Evolutionary conservation across 1,140 invertebrate species (phyloP).

Genomic region (Solenopsis fugax): DNA sequence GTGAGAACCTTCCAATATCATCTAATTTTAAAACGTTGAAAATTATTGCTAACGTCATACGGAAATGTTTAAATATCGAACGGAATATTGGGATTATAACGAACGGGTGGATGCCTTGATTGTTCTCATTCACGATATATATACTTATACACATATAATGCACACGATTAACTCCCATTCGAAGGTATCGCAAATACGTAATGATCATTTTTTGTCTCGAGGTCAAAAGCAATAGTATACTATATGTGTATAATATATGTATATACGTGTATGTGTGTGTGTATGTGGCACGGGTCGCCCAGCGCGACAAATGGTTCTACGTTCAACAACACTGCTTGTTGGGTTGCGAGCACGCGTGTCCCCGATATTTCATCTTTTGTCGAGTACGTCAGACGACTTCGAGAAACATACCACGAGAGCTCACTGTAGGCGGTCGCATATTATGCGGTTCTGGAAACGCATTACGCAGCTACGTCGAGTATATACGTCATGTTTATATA

Average conservation of each 20-base stretch:
- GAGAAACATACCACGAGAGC: slow-evolving; percentile 51
- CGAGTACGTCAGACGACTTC: slow-evolving; percentile 43
- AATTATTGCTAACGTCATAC: background rate
- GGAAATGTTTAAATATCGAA: background rate
- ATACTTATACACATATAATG: background rate
- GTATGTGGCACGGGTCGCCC: background rate
- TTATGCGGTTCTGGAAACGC: slow-evolving; percentile 57
- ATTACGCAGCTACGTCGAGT: slow-evolving; percentile 47
- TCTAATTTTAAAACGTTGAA: background rate
- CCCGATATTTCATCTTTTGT: slow-evolving; percentile 57
- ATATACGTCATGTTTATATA: slow-evolving; percentile 30
- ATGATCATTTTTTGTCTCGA: slow-evolving; percentile 31
- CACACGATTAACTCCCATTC: background rate
- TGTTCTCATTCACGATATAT: background rate
- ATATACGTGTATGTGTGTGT: background rate
- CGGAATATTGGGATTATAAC: background rate
- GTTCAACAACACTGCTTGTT: slow-evolving; percentile 44
- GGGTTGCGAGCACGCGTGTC: slow-evolving; percentile 48
- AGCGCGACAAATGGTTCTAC: slow-evolving; percentile 38
- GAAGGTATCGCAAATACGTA: background rate
- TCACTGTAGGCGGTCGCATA: slow-evolving; percentile 47
- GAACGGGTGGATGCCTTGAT: background rate
- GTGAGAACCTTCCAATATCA: background rate
- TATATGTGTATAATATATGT: too few species aligned
- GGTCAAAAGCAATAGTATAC: background rate